Evolutionary conservation across 1,140 invertebrate genomes (phyloP).

Genomic region (Bombus affinis): DNA sequence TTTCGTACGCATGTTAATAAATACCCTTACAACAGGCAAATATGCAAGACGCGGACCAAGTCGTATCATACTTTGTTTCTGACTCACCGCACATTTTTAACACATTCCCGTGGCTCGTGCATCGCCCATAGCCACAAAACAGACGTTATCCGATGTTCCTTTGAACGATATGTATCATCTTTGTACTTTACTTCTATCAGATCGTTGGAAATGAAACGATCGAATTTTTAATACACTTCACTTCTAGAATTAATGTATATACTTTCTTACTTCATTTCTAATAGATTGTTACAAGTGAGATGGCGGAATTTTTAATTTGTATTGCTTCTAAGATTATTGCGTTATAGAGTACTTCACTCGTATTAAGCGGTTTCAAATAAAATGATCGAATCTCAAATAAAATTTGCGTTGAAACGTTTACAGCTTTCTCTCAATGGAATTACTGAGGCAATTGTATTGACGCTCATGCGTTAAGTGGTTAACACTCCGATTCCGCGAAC

Average conservation of each 20-base stretch:
- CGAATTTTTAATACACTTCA: neutral
- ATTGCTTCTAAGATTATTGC: no score
- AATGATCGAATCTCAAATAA: no score
- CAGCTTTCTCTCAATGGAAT: no score
- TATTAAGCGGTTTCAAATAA: no score
- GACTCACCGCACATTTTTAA: conserved; percentile 12
- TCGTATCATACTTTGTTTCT: conserved; percentile 23
- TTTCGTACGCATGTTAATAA: conserved; percentile 36
- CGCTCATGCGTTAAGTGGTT: no score
- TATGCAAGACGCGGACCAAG: neutral
- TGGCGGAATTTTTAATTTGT: no score
- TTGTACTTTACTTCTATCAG: neutral
- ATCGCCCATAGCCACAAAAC: neutral
- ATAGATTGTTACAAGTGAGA: no score
- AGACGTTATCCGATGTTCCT: neutral
- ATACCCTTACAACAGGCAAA: conserved; percentile 26
- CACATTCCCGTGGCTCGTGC: neutral
- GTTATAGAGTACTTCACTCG: no score
- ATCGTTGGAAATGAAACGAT: neutral
- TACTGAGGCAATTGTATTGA: no score
- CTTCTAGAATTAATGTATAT: rapidly evolving
- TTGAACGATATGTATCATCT: neutral
- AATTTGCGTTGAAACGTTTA: no score
- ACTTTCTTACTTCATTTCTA: no score
- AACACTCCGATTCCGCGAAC: no score